Conservation (phyloP, 1,140 invertebrate genomes). For the Solen grandis region DNA sequence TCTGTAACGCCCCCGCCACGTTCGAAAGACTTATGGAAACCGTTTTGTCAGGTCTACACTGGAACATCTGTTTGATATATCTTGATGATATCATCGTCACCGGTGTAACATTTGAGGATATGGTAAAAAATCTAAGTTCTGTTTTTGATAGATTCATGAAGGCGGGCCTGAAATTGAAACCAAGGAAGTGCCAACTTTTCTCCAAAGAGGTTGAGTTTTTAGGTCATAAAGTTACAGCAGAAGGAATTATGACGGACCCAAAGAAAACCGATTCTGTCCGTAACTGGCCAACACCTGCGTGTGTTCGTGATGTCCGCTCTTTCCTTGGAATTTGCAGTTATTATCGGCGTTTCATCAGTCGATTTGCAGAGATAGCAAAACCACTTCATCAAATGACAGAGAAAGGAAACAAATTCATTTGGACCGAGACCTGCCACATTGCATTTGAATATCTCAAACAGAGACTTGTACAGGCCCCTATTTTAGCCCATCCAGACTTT, state of each 20-base stretch:
- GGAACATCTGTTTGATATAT: slow-evolving; percentile 34
- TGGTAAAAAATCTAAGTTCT: neutral
- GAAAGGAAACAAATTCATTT: slow-evolving; percentile 47
- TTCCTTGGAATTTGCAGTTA: slow-evolving; percentile 38
- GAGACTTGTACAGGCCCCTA: slow-evolving; percentile 23
- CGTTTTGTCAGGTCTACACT: slow-evolving; percentile 56
- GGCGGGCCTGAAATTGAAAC: slow-evolving; percentile 8
- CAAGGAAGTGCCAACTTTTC: slow-evolving; percentile 35
- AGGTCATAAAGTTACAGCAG: slow-evolving; percentile 17
- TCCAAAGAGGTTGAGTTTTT: slow-evolving; percentile 6
- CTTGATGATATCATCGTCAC: slow-evolving; percentile 26
- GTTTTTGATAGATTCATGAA: slow-evolving; percentile 22
- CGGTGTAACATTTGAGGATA: slow-evolving; percentile 15
- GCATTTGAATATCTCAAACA: slow-evolving; percentile 43
- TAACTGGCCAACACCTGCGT: slow-evolving; percentile 33
- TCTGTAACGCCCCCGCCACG: slow-evolving; percentile 58
- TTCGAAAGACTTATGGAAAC: slow-evolving; percentile 67
- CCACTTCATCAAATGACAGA: slow-evolving; percentile 34
- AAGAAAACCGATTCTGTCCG: slow-evolving; percentile 9
- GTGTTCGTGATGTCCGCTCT: slow-evolving; percentile 19
- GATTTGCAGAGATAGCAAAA: slow-evolving; percentile 54
- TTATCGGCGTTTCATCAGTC: slow-evolving; percentile 66
- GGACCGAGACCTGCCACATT: slow-evolving; percentile 49
- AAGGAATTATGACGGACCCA: slow-evolving; percentile 11
- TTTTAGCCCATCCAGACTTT: slow-evolving; percentile 27